A percentile compares a stretch with the other conserved stretches of the same genome.
phyloP scores from a whole-genome alignment of 2,113 vertebrate genomes.

The Nothocercus julius region DNA sequence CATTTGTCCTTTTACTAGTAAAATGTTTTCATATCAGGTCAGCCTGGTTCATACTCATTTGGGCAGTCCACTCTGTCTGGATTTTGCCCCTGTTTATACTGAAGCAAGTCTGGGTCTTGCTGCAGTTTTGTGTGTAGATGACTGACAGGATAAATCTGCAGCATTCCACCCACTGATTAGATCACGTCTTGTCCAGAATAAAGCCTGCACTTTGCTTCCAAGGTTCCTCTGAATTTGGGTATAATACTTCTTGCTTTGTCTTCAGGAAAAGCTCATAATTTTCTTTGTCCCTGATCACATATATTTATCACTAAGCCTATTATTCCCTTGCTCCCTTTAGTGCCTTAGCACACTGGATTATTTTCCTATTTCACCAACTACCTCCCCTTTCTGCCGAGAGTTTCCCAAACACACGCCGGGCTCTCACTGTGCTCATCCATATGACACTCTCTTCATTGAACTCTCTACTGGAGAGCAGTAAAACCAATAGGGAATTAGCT shows the following conservation, averaged over 20 bases:
- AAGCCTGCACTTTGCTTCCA: not conserved
- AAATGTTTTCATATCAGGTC: not conserved
- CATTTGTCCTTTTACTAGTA: not conserved
- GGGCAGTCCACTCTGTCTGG: not conserved
- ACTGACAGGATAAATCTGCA: not conserved
- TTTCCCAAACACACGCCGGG: not conserved
- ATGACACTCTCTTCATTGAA: not conserved
- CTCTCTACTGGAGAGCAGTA: slow-evolving; percentile 10
- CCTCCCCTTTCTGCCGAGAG: not conserved
- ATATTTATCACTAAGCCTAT: not conserved
- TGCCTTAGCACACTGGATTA: not conserved
- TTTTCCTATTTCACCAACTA: not conserved
- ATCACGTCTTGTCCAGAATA: not conserved
- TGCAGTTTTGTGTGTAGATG: not conserved
- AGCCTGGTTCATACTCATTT: not conserved
- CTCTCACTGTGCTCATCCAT: slow-evolving; percentile 5
- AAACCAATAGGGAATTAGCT: slow-evolving; percentile 48
- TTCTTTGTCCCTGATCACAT: not conserved
- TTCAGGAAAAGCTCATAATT: not conserved
- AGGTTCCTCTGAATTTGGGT: not conserved
- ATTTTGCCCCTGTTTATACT: not conserved
- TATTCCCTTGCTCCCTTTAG: not conserved
- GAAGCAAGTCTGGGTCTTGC: not conserved
- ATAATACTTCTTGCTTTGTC: not conserved
- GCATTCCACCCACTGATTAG: not conserved